Percentiles rank a stretch among this genome's conserved stretches.
Evolutionary conservation across 1,140 invertebrate genomes (phyloP).

Genomic region (Leptinotarsa defecta): DNA sequence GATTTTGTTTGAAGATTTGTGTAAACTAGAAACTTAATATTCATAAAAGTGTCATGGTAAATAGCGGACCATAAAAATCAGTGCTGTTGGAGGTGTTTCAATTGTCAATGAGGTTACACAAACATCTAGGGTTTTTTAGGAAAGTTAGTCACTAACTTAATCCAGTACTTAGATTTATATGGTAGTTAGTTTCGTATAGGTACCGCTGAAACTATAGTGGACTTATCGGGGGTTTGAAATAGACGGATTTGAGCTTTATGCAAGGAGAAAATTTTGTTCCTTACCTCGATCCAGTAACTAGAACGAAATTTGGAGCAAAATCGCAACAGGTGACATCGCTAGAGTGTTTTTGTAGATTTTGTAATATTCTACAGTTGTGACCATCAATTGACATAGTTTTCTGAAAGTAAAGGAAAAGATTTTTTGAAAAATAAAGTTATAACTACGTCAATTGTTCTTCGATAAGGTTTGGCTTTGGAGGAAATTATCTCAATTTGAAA

Average conservation of each 20-base stretch:
- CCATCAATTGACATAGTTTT: slow-evolving; percentile 43
- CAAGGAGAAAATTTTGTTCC: slow-evolving; percentile 52
- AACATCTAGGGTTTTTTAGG: too few relatives aligned
- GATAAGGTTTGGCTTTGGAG: too few relatives aligned
- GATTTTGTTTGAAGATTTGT: background rate
- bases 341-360: slow-evolving; percentile 62
- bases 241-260: background rate
- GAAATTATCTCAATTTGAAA: too few relatives aligned
- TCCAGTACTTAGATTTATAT: background rate
- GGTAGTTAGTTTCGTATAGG: too few relatives aligned
- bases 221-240: background rate
- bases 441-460: too few relatives aligned
- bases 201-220: too few relatives aligned
- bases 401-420: too few relatives aligned
- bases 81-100: background rate
- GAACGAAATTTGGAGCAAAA: slow-evolving; percentile 63
- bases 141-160: too few relatives aligned
- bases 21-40: background rate
- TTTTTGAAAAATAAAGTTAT: too few relatives aligned
- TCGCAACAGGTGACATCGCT: slow-evolving; percentile 71
- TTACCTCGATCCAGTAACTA: slow-evolving; percentile 69
- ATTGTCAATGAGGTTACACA: background rate
- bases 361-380: slow-evolving; percentile 56
- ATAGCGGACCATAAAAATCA: background rate
- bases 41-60: background rate